A percentile compares a stretch with the other conserved stretches of the same genome.
These are phyloP conservation scores for Calliphora vomitoria DNA, from an alignment of 2,888 invertebrate genomes.

Conservation along the genomic window DNA sequence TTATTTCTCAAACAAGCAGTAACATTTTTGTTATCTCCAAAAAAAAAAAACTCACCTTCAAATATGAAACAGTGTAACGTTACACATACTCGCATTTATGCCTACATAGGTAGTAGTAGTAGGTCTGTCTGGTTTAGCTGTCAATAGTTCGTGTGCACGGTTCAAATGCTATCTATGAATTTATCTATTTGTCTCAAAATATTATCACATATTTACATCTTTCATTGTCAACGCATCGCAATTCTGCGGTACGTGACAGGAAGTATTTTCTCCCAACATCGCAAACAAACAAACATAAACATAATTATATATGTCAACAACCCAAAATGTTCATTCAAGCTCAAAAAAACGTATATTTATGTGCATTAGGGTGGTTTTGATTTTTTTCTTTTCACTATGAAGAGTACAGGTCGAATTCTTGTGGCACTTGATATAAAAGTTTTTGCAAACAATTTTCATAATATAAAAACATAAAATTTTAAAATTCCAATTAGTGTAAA, in stretches of 20 bases:
- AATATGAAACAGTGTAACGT: neutral
- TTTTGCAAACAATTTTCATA: no score
- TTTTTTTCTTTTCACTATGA: neutral
- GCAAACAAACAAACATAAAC: slow-evolving; percentile 36
- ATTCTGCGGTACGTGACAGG: slow-evolving; percentile 51
- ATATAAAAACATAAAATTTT: no score
- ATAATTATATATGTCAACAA: slow-evolving; percentile 55
- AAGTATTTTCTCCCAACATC: slow-evolving; percentile 40
- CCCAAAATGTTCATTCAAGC: slow-evolving; percentile 46
- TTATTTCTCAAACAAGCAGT: no score
- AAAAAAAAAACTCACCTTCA: neutral
- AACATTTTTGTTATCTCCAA: no score
- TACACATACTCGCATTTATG: neutral
- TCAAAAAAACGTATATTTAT: slow-evolving; percentile 12
- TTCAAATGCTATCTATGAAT: slow-evolving; percentile 21
- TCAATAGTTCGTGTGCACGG: slow-evolving; percentile 17
- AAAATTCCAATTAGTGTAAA: no score
- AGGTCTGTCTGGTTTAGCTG: neutral
- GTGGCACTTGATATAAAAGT: no score
- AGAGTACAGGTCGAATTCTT: no score
- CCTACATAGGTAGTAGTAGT: neutral
- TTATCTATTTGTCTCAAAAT: slow-evolving; percentile 11
- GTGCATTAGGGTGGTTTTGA: neutral
- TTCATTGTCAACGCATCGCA: slow-evolving; percentile 51
- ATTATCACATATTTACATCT: slow-evolving; percentile 58